Conservation (phyloP, 2,113 vertebrate genomes). For the Zootoca vivipara region DNA sequence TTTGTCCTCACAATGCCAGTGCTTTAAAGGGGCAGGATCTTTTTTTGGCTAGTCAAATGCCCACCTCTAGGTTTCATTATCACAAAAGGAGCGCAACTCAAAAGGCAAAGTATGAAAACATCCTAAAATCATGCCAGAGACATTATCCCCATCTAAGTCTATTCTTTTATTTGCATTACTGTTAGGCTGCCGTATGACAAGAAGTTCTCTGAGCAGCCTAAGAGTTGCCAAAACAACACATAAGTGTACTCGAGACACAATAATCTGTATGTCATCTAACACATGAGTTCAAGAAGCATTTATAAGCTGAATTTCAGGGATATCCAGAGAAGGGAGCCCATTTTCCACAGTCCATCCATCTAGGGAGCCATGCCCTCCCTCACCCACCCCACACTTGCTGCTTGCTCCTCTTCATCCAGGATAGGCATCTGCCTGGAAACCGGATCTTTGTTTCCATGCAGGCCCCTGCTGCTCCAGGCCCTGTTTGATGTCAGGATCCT, state of each 20-base stretch:
- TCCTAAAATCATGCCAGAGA: background rate
- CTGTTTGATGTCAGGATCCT: conserved; percentile 28
- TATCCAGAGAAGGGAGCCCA: background rate
- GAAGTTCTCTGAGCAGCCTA: background rate
- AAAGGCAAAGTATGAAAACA: background rate
- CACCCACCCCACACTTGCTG: background rate
- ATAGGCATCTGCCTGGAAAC: conserved; percentile 9
- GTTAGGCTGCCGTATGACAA: background rate
- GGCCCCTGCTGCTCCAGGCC: conserved; percentile 4
- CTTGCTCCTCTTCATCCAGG: background rate
- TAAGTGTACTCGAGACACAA: background rate
- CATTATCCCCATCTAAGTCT: background rate
- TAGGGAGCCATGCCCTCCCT: background rate
- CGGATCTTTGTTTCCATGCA: conserved; percentile 23
- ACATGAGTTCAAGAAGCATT: background rate
- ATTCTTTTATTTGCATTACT: background rate
- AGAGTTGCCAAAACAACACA: background rate
- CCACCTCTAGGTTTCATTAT: background rate
- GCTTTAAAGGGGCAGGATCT: background rate
- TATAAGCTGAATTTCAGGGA: background rate
- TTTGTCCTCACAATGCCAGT: background rate
- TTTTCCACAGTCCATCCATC: background rate
- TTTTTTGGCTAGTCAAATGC: background rate
- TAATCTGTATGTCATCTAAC: background rate
- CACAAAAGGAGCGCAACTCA: background rate